Conservation (phyloP, 2,888 invertebrate genomes). For the Punctoribates punctum region DNA sequence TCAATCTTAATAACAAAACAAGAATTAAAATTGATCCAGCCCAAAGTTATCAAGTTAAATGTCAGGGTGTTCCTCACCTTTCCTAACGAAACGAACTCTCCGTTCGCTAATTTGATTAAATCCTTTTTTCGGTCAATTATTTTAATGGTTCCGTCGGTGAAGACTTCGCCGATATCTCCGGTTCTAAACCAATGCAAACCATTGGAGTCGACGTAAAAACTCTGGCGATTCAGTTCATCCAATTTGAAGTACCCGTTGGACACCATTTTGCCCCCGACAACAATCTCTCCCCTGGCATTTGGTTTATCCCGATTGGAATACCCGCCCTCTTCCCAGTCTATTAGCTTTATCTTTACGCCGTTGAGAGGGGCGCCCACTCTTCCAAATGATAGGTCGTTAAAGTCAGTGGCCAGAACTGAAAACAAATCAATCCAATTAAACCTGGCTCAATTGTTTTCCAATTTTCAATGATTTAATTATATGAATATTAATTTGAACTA, state of each 20-base stretch:
- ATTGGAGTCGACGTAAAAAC: slow-evolving; percentile 64
- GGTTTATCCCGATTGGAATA: slow-evolving; percentile 83
- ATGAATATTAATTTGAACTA: too few species aligned
- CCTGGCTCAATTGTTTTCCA: too few species aligned
- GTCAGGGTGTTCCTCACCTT: too few species aligned
- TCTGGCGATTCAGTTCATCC: slow-evolving; percentile 61
- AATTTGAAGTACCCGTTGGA: slow-evolving; percentile 86
- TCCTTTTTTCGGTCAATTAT: slow-evolving; percentile 75
- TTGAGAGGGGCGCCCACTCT: slow-evolving; percentile 83
- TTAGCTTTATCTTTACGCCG: slow-evolving; percentile 75
- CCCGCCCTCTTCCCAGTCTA: slow-evolving; percentile 90
- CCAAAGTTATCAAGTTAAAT: too few species aligned
- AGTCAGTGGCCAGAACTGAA: slow-evolving; percentile 47
- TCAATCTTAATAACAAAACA: slow-evolving; percentile 57
- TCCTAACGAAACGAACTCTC: slow-evolving; percentile 95
- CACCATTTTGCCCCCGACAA: slow-evolving; percentile 85
- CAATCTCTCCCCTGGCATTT: slow-evolving; percentile 76
- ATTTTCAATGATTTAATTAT: too few species aligned
- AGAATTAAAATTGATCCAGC: too few species aligned
- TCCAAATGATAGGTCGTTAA: slow-evolving; percentile 69
- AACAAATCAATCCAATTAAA: too few species aligned
- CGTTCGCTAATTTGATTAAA: slow-evolving; percentile 93
- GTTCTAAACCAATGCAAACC: slow-evolving; percentile 89
- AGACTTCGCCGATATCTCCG: slow-evolving; percentile 95
- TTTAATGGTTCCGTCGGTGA: slow-evolving; percentile 86